Base-by-base conservation (phyloP, 2,113 vertebrate species). In the Gopherus evgoodei region DNA sequence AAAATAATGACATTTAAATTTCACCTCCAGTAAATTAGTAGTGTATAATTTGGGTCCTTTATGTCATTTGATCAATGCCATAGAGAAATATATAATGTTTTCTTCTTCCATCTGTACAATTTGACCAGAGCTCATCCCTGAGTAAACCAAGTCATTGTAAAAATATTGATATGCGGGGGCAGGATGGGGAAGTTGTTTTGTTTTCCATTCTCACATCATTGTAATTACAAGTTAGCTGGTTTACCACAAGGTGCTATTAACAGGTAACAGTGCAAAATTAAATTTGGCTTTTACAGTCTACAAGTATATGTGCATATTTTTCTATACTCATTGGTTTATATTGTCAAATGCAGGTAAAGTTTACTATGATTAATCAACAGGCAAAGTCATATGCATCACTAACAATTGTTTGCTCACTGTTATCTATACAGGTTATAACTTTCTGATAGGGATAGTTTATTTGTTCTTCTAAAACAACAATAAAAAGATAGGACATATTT, bases 301-400 rank as follows among this genome's bases (percentile, higher is more conserved):
- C 29, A 93, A 90, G 92, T 81, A 56, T 86, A 93, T 88, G 42
- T 1, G 65, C 5, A 11, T 92, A 54, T 87, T 94, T 94, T 89
- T 57, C 24, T 50, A 49, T 83, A 11, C 22, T 88, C 95, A 75
- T 88, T 90, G 54, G 65, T 94, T 90, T 87, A 49, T 83, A 92
- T 44, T 89, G 44, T 69, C 8, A 89, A 91, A 92, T 81, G 76
- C 16, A 44, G 84, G 83, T 90, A 59, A 90, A 35, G 91, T 93
- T 91, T 95, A 81, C n/a, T 93, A n/a, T 35, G 56, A 2, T 90
- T 95, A 90, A 89, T 84, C 88, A 86, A 54, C 76, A 91, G 88
- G 56, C 75, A 35, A 91, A 56, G 75, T 31, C 56, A 93, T 89
- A 75, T 11, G 91, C 29, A 31, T 13, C 38, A 72, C 35, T 94